Evolutionary conservation across 2,113 vertebrate species (phyloP).

Genomic region (Pseudonaja textilis): DNA sequence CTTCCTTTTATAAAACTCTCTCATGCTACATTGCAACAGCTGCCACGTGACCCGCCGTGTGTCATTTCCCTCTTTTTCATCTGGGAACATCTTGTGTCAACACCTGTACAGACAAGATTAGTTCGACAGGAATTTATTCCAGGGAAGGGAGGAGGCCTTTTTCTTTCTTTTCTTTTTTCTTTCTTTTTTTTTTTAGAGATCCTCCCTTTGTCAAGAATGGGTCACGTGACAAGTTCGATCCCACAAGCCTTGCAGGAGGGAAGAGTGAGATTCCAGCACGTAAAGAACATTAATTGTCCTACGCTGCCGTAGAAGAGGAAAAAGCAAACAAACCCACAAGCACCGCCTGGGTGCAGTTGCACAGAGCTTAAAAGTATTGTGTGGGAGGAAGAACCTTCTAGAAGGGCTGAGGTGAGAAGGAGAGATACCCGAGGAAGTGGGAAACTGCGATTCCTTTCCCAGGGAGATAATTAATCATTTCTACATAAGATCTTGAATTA

Average conservation of each 20-base stretch:
- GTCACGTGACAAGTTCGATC: constrained; percentile 40
- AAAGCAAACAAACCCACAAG: constrained; percentile 16
- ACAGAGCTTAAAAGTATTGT: not conserved
- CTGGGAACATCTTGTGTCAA: constrained; percentile 42
- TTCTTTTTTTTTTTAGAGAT: constrained; percentile 38
- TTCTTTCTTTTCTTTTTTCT: constrained; percentile 22
- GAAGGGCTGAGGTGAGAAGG: not conserved
- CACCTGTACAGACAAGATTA: constrained; percentile 66
- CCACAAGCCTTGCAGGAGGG: constrained; percentile 36
- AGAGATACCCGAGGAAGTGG: not conserved
- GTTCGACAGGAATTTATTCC: constrained; percentile 50
- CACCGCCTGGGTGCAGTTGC: not conserved
- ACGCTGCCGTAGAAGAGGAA: not conserved
- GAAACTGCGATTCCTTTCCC: not conserved
- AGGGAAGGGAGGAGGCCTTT: constrained; percentile 1
- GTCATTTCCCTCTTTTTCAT: constrained; percentile 37
- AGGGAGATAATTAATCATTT: constrained; percentile 8
- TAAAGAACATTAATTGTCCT: constrained; percentile 28
- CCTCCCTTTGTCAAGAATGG: constrained; percentile 50
- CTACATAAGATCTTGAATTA: not conserved
- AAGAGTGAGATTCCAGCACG: constrained; percentile 43
- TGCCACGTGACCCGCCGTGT: constrained; percentile 41
- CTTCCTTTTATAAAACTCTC: constrained; percentile 37
- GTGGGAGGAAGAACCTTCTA: constrained; percentile 14
- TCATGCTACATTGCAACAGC: constrained; percentile 35